Evolutionary conservation across 2,888 invertebrate genomes (phyloP).

Genomic region (Drosophila meridionalis): DNA sequence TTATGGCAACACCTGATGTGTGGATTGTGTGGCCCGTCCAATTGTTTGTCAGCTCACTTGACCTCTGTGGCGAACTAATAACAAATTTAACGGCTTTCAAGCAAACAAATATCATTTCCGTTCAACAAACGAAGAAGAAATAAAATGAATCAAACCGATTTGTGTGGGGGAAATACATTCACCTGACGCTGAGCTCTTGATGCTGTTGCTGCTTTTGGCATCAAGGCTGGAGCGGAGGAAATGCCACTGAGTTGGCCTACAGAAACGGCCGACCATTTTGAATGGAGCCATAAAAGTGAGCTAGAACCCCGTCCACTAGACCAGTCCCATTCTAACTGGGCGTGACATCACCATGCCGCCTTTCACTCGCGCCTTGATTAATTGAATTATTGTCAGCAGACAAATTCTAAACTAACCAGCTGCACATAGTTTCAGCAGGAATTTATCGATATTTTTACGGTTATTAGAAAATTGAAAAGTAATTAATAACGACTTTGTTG

Average conservation of each 20-base stretch:
- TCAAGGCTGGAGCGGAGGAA: slow-evolving; percentile 69
- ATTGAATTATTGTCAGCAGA: slow-evolving; percentile 67
- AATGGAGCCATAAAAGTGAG: slow-evolving; percentile 40
- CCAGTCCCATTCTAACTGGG: slow-evolving; percentile 16
- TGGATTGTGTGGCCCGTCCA: slow-evolving; percentile 54
- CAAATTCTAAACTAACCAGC: slow-evolving; percentile 28
- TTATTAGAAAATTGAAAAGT: slow-evolving; percentile 70
- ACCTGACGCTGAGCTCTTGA: slow-evolving; percentile 52
- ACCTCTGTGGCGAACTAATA: slow-evolving; percentile 58
- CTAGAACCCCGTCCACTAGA: slow-evolving; percentile 27
- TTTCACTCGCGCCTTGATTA: slow-evolving; percentile 69
- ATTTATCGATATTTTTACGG: slow-evolving; percentile 68
- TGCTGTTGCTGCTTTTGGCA: slow-evolving; percentile 60
- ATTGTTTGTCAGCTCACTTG: slow-evolving; percentile 63
- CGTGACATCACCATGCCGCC: slow-evolving; percentile 64
- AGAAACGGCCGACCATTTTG: slow-evolving; percentile 18
- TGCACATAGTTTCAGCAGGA: slow-evolving; percentile 21
- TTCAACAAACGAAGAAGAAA: slow-evolving; percentile 48
- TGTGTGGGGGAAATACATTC: slow-evolving; percentile 75
- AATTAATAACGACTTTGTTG: slow-evolving; percentile 70
- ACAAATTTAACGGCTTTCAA: slow-evolving; percentile 69
- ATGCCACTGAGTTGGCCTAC: slow-evolving; percentile 28
- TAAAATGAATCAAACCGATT: slow-evolving; percentile 22
- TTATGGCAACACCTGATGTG: slow-evolving; percentile 2
- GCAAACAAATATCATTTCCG: slow-evolving; percentile 70